Percentiles rank a stretch among this genome's conserved stretches.
These are phyloP conservation scores for Hippocampus guttulatus DNA, from an alignment of 2,113 vertebrate genomes.

Conservation along the genomic window DNA sequence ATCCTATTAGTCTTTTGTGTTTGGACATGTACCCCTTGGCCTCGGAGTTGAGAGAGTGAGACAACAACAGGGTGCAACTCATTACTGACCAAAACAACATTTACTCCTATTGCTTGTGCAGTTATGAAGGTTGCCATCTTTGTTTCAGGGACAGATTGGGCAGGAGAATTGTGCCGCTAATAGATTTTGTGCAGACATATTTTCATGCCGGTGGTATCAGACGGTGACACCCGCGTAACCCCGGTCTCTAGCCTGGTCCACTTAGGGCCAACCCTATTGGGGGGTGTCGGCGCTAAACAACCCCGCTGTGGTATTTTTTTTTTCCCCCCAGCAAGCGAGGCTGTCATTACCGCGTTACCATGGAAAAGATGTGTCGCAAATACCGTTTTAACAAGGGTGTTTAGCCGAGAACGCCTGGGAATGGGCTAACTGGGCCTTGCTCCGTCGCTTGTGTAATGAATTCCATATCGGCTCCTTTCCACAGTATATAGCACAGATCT, in stretches of 20 bases:
- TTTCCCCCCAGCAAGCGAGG: slow-evolving; percentile 71
- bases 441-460: slow-evolving; percentile 10
- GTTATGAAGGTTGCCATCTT: slow-evolving; percentile 80
- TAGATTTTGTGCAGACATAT: slow-evolving; percentile 68
- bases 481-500: slow-evolving; percentile 1
- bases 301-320: slow-evolving; percentile 82
- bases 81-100: slow-evolving; percentile 88
- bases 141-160: slow-evolving; percentile 80
- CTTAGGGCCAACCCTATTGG: slow-evolving; percentile 79
- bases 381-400: slow-evolving; percentile 43
- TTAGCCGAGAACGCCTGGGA: slow-evolving; percentile 28
- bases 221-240: slow-evolving; percentile 84
- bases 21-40: slow-evolving; percentile 37
- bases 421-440: slow-evolving; percentile 26
- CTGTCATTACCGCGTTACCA: slow-evolving; percentile 50
- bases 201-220: slow-evolving; percentile 78
- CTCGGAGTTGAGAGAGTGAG: slow-evolving; percentile 80
- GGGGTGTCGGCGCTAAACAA: slow-evolving; percentile 80
- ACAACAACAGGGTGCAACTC: slow-evolving; percentile 79
- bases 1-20: neutral
- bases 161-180: slow-evolving; percentile 35
- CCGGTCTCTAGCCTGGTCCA: slow-evolving; percentile 81
- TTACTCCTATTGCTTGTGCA: slow-evolving; percentile 76
- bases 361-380: slow-evolving; percentile 42
- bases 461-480: slow-evolving; percentile 13